Evolutionary conservation across 2,113 vertebrate species (phyloP).

Genomic region (Cervus canadensis): DNA sequence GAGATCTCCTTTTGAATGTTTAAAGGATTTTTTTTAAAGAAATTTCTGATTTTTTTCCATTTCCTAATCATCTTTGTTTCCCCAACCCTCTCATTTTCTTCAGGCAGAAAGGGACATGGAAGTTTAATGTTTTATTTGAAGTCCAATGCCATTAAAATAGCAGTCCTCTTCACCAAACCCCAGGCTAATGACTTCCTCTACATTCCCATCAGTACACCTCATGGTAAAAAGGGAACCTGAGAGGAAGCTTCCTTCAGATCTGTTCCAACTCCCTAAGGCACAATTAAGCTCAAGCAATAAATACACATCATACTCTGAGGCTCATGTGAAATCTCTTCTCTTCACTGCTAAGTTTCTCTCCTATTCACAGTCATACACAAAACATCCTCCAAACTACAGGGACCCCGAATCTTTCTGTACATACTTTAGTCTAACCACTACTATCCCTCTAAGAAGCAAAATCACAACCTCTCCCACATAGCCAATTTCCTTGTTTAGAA

Average conservation of each 20-base stretch:
- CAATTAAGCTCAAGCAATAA: constrained; percentile 52
- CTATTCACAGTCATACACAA: constrained; percentile 1
- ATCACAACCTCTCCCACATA: neutral
- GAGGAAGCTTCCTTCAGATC: neutral
- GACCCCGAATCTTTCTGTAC: neutral
- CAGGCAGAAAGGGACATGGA: neutral
- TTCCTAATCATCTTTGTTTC: neutral
- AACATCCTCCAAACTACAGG: neutral
- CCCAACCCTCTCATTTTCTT: neutral
- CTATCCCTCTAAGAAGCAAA: constrained; percentile 23
- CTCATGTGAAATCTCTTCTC: neutral
- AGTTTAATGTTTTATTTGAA: constrained; percentile 59
- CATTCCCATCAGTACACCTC: neutral
- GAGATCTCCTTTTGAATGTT: neutral
- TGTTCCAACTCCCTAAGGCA: neutral
- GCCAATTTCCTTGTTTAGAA: constrained; percentile 29
- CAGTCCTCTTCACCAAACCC: constrained; percentile 3
- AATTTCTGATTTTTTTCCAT: neutral
- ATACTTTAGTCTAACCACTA: constrained; percentile 8
- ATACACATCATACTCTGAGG: neutral
- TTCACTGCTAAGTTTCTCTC: constrained; percentile 26
- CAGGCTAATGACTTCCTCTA: constrained; percentile 35
- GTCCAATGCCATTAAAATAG: constrained; percentile 48
- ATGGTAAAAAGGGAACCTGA: constrained; percentile 10
- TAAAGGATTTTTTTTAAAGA: neutral